phyloP scores from a whole-genome alignment of 2,888 invertebrate species.

The Sinohyriopsis cumingii region DNA sequence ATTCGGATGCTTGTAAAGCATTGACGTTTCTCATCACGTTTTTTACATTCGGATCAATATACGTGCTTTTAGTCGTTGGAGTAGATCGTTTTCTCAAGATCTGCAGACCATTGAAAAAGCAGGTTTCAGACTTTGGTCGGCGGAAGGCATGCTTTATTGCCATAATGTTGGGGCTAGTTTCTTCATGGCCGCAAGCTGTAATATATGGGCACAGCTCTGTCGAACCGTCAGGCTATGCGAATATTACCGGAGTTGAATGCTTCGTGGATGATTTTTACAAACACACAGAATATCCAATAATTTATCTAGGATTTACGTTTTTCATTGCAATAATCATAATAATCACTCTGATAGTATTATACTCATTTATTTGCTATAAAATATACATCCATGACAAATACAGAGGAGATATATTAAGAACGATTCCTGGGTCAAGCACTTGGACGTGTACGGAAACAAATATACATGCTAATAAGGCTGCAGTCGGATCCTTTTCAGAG shows the following conservation, averaged over 20 bases:
- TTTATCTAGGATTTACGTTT: constrained; percentile 37
- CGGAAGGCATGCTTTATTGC: constrained; percentile 35
- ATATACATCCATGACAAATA: constrained; percentile 23
- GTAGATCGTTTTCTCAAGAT: constrained; percentile 59
- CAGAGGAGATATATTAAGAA: not conserved
- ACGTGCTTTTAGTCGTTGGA: constrained; percentile 49
- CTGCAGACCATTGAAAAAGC: constrained; percentile 50
- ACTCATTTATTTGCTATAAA: constrained; percentile 27
- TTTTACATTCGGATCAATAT: constrained; percentile 42
- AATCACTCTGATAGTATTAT: constrained; percentile 20
- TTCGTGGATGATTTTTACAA: constrained; percentile 39
- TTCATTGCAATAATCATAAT: constrained; percentile 25
- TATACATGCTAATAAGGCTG: not conserved
- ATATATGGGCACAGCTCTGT: constrained; percentile 51
- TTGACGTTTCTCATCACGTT: constrained; percentile 41
- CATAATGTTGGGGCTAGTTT: constrained; percentile 21
- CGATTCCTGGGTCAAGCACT: not conserved
- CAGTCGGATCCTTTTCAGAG: too few relatives aligned
- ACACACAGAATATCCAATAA: constrained; percentile 38
- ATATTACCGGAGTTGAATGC: constrained; percentile 50
- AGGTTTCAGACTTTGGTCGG: constrained; percentile 45
- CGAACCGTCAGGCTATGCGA: constrained; percentile 31
- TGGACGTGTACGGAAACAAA: not conserved
- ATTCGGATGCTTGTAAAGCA: constrained; percentile 37
- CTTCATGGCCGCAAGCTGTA: constrained; percentile 48